Evolutionary conservation across 2,888 invertebrate genomes (phyloP), one percentile per base, ranked within the genome.

Genomic region (Aphrophora alni): DNA sequence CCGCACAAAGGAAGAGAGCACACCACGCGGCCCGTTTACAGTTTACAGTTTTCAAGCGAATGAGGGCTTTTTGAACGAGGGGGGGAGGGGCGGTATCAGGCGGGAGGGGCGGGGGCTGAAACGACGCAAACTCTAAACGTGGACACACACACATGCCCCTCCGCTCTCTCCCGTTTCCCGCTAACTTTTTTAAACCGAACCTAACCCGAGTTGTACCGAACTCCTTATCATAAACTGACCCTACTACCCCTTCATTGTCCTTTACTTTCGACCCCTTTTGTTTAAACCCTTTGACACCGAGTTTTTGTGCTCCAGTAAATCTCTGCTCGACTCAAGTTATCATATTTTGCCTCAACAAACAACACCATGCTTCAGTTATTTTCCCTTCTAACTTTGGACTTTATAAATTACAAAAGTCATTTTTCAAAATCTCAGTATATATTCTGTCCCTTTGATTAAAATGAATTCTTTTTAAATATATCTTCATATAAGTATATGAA

Each of bases 121-220:
- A 83, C 83, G 82, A 82, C 82, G 83, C 82, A 83, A 82, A 82
- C 83, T 79, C 83, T 82, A 82, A 81, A 83, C 82, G 82, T 82
- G 87, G 87, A 88, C 88, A 88, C 89, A 88, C 88, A 78, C 81
- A 78, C 80, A 82, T 80, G 77, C 83, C 81, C 83, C 81, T 71
- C 84, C 81, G 76, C 76, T 76, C 81, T 82, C 86, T 87, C 86
- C 86, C 80, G 84, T 85, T 83, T 84, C 86, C 86, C 86, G 85
- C 83, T 87, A 87, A 86, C 88, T 81, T 81, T 81, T 81, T 81
- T 78, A 81, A 81, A 81, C 81, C 81, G 81, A 81, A 78, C 75
- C 38, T 27, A 27, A 27, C 59, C 78, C 81, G 81, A 81, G 70
- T 78, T 51, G 76, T 70, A 77, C 80, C 80, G 80, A 80, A 38